A percentile compares a stretch with the other conserved stretches of the same genome.
These are phyloP conservation scores for Mimumesa dahlbomi DNA, from an alignment of 2,888 invertebrate species.

Conservation along the genomic window DNA sequence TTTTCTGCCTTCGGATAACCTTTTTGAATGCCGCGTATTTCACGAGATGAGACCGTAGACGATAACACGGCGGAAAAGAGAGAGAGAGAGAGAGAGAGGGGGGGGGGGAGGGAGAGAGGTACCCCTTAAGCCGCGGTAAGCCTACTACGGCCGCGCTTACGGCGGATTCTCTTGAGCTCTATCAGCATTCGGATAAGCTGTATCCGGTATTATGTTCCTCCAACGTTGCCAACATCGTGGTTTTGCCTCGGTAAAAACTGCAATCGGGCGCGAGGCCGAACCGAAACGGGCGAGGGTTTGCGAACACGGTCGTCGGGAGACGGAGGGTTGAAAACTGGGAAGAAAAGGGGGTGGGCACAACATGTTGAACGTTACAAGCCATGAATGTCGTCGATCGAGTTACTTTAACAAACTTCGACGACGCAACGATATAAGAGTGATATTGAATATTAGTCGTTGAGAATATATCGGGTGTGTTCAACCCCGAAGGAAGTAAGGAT, in stretches of 20 bases:
- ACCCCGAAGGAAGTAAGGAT: constrained; percentile 27
- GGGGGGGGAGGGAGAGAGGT: constrained; percentile 23
- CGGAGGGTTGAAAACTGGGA: neutral
- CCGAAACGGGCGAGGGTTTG: neutral
- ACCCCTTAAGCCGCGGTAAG: constrained; percentile 70
- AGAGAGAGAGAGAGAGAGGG: constrained; percentile 15
- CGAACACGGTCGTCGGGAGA: constrained; percentile 3
- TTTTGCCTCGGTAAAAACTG: constrained; percentile 61
- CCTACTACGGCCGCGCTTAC: constrained; percentile 71
- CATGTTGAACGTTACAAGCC: constrained; percentile 38
- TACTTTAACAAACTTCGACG: constrained; percentile 37
- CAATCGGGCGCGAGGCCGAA: constrained; percentile 41
- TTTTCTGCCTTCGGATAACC: constrained; percentile 63
- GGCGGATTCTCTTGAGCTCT: constrained; percentile 69
- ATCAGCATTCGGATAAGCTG: constrained; percentile 75
- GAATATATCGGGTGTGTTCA: constrained; percentile 40
- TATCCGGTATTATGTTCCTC: constrained; percentile 71
- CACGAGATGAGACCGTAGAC: constrained; percentile 30
- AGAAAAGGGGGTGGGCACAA: constrained; percentile 41
- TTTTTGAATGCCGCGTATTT: constrained; percentile 55
- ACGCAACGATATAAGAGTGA: constrained; percentile 50
- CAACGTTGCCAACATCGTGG: constrained; percentile 70
- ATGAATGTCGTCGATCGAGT: constrained; percentile 39
- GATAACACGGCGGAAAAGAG: constrained; percentile 32
- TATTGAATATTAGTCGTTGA: constrained; percentile 53